phyloP scores from a whole-genome alignment of 2,797 vertebrate genomes.

The Taeniopygia guttata region DNA sequence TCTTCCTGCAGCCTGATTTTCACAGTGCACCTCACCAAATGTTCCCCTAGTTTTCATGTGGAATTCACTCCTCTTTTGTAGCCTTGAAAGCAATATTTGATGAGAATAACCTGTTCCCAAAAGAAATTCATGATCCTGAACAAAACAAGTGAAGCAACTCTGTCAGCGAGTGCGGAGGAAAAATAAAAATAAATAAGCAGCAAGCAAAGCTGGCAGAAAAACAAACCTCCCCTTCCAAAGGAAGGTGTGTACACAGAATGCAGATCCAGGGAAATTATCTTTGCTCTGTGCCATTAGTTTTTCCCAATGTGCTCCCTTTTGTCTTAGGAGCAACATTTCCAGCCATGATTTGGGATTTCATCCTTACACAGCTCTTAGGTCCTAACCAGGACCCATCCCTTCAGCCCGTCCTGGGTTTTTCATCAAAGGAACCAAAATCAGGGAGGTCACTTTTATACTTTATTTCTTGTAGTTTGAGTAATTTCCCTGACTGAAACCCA shows the following conservation, averaged over 20 bases:
- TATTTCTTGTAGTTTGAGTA: neutral
- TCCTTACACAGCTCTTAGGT: neutral
- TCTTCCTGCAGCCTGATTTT: neutral
- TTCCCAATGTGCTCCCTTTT: neutral
- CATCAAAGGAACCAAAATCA: neutral
- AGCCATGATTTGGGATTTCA: neutral
- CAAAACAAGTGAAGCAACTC: conserved; percentile 65
- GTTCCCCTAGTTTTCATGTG: conserved; percentile 41
- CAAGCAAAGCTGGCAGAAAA: conserved; percentile 61
- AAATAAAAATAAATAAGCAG: conserved; percentile 65
- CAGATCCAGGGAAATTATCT: neutral
- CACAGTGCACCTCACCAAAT: neutral
- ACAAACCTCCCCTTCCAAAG: conserved; percentile 8
- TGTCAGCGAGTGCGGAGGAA: conserved; percentile 23
- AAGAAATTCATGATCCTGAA: conserved; percentile 75
- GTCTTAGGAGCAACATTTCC: neutral
- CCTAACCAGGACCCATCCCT: neutral
- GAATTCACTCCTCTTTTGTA: conserved; percentile 61
- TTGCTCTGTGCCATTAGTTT: neutral
- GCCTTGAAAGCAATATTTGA: conserved; percentile 77
- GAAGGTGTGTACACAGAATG: neutral
- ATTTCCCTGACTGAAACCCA: neutral
- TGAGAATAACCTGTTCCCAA: conserved; percentile 77
- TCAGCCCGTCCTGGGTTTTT: neutral
- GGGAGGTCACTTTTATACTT: neutral